phyloP scores from a whole-genome alignment of 2,113 vertebrate genomes.

The Notarius lentiginosus region DNA sequence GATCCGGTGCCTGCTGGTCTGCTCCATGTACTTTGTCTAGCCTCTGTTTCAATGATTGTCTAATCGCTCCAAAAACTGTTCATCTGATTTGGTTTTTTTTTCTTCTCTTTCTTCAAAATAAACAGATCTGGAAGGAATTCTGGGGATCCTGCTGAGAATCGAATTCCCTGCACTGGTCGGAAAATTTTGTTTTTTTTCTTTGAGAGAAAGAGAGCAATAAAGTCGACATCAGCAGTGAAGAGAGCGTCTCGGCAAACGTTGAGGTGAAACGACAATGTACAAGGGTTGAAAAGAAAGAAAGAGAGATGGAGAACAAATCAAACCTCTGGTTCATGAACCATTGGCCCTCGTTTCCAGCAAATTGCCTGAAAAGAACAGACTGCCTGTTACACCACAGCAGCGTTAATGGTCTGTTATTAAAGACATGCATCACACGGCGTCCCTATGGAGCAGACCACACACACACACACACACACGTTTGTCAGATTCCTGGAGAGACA shows the following conservation, averaged over 20 bases:
- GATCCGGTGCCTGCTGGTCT: constrained; percentile 25
- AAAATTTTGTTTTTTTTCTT: not conserved
- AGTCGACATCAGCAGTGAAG: too few species aligned
- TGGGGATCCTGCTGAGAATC: not conserved
- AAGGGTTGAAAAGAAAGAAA: constrained; percentile 7
- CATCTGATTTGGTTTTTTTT: not conserved
- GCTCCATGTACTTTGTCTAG: constrained; percentile 34
- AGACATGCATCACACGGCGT: constrained; percentile 69
- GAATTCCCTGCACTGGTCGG: constrained; percentile 16
- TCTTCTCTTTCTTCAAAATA: constrained; percentile 3
- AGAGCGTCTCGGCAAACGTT: not conserved
- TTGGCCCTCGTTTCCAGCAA: constrained; percentile 56
- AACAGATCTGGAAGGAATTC: constrained; percentile 19
- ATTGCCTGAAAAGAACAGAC: constrained; percentile 45
- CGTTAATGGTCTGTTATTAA: constrained; percentile 72
- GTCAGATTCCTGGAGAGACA: constrained; percentile 4
- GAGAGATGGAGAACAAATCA: constrained; percentile 1
- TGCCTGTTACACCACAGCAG: constrained; percentile 38
- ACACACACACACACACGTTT: constrained; percentile 30
- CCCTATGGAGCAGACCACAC: constrained; percentile 54
- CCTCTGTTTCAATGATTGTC: not conserved
- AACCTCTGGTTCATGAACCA: constrained; percentile 59
- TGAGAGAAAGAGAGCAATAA: constrained; percentile 9
- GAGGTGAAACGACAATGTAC: not conserved
- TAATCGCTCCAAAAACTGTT: not conserved